Percentiles rank a stretch among this genome's conserved stretches.
phyloP scores from a whole-genome alignment of 2,113 vertebrate species.

The Muntiacus reevesi region DNA sequence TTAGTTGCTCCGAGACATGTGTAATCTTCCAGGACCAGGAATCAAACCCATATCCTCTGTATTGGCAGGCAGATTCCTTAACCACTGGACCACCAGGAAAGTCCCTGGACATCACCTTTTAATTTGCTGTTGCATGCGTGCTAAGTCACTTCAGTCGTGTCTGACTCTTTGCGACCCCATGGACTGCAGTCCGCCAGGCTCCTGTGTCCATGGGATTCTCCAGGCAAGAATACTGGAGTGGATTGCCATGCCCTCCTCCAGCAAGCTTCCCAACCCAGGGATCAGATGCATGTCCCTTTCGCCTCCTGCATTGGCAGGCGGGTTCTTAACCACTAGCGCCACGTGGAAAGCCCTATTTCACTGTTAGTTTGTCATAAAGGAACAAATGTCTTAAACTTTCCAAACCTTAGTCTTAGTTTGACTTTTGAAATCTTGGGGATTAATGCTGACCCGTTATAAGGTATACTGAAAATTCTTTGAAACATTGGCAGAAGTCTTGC shows the following conservation, averaged over 20 bases:
- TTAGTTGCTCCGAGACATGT: neutral
- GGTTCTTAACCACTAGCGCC: neutral
- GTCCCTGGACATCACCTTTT: neutral
- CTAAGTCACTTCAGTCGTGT: neutral
- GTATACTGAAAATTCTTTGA: neutral
- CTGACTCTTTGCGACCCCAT: neutral
- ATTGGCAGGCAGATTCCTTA: neutral
- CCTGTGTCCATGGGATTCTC: neutral
- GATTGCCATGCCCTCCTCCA: neutral
- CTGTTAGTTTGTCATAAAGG: constrained; percentile 27
- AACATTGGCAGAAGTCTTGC: neutral
- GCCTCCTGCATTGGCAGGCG: neutral
- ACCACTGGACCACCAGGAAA: neutral
- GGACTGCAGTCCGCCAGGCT: neutral
- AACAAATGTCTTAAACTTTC: constrained; percentile 29
- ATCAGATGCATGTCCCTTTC: neutral
- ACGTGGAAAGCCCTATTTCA: neutral
- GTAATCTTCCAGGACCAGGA: neutral
- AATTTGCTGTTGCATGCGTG: neutral
- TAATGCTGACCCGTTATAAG: neutral
- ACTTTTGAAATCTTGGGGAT: constrained; percentile 9
- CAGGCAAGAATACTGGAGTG: neutral
- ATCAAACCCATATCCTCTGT: neutral
- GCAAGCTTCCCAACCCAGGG: neutral
- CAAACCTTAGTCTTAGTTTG: constrained; percentile 10